phyloP scores from a whole-genome alignment of 2,888 invertebrate genomes.

The Cremastinae sp. region DNA sequence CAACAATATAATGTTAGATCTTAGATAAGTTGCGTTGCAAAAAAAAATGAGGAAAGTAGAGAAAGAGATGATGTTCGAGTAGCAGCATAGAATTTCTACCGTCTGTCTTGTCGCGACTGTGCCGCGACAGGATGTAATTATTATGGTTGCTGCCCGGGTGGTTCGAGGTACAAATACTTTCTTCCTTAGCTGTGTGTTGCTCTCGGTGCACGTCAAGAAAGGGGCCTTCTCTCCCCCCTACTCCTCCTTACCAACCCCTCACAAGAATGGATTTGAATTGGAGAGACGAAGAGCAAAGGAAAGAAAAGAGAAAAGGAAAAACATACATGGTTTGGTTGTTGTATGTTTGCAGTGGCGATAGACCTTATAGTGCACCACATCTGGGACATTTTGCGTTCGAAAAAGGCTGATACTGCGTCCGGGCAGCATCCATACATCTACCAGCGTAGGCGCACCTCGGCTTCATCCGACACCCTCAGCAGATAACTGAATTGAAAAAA shows the following conservation, averaged over 20 bases:
- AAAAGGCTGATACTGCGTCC: slow-evolving; percentile 80
- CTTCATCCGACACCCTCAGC: slow-evolving; percentile 79
- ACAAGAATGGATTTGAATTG: not conserved
- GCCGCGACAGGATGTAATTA: slow-evolving; percentile 41
- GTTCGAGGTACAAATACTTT: slow-evolving; percentile 58
- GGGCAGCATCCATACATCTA: slow-evolving; percentile 80
- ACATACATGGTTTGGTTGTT: slow-evolving; percentile 81
- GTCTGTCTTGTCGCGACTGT: slow-evolving; percentile 31
- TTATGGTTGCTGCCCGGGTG: slow-evolving; percentile 78
- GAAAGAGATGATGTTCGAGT: not conserved
- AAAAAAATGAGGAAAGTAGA: not conserved
- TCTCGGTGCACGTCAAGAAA: slow-evolving; percentile 29
- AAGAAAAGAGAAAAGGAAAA: slow-evolving; percentile 57
- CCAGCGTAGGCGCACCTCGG: slow-evolving; percentile 78
- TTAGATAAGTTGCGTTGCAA: not conserved
- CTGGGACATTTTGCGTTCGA: slow-evolving; percentile 93
- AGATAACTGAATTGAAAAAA: slow-evolving; percentile 74
- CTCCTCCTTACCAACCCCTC: not conserved
- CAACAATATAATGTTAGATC: not conserved
- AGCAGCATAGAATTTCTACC: slow-evolving; percentile 27
- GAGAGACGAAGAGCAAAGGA: slow-evolving; percentile 40
- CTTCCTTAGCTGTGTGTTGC: slow-evolving; percentile 31
- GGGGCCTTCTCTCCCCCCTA: not conserved
- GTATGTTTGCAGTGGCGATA: slow-evolving; percentile 96
- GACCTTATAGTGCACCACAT: slow-evolving; percentile 99